Percentiles rank a stretch among this genome's conserved stretches.
These are phyloP conservation scores for Orchesella flavescens DNA, from an alignment of 2,888 invertebrate genomes.

Conservation along the genomic window DNA sequence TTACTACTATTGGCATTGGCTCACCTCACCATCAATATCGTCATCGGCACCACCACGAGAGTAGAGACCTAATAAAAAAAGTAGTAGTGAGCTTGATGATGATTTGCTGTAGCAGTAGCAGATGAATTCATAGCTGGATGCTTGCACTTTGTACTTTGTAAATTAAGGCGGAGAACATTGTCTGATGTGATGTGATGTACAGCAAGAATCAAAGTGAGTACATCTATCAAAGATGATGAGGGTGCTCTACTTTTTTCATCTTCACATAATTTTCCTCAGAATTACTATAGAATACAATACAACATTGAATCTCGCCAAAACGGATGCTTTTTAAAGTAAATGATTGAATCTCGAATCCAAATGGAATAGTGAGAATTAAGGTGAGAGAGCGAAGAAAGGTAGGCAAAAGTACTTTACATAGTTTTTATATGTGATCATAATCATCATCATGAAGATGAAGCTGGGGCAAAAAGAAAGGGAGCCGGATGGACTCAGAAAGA, in stretches of 20 bases:
- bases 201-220: background rate
- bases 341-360: background rate
- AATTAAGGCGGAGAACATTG: background rate
- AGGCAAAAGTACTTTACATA: background rate
- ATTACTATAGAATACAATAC: too few relatives aligned
- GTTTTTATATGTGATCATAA: conserved; percentile 43
- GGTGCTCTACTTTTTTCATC: conserved; percentile 50
- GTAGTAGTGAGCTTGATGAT: background rate
- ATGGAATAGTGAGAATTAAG: background rate
- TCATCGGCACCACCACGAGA: too few relatives aligned
- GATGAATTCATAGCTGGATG: too few relatives aligned
- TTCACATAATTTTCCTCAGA: conserved; percentile 14
- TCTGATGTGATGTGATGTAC: too few relatives aligned
- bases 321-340: conserved; percentile 26
- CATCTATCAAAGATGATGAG: too few relatives aligned
- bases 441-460: conserved; percentile 43
- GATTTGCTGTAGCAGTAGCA: background rate
- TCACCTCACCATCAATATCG: too few relatives aligned
- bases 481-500: conserved; percentile 51
- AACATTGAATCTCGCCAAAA: conserved; percentile 15
- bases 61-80: too few relatives aligned
- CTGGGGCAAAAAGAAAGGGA: conserved; percentile 62
- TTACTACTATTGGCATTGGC: too few relatives aligned
- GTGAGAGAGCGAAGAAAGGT: conserved; percentile 48
- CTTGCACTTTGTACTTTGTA: background rate